Evolutionary conservation across 2,797 vertebrate species (phyloP).

Genomic region (Caiman crocodilus): DNA sequence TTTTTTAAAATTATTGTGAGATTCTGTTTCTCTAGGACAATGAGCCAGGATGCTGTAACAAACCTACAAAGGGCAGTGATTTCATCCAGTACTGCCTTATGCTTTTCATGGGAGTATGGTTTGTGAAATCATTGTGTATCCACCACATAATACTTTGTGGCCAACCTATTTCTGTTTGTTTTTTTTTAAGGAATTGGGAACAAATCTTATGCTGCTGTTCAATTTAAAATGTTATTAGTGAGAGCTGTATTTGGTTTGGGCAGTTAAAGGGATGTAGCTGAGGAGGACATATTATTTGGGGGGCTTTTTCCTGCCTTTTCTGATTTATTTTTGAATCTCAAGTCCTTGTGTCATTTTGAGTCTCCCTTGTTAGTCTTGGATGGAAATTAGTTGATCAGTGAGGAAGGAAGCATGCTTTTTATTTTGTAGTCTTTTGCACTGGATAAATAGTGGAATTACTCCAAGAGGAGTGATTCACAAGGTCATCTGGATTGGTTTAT

Average conservation of each 20-base stretch:
- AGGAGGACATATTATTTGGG: not conserved
- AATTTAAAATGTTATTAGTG: not conserved
- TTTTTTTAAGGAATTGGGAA: not conserved
- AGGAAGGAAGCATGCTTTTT: not conserved
- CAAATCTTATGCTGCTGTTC: not conserved
- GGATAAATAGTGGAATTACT: not conserved
- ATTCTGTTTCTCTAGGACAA: not conserved
- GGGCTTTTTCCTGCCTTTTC: not conserved
- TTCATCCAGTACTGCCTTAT: not conserved
- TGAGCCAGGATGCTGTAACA: not conserved
- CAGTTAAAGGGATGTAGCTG: not conserved
- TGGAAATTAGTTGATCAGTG: not conserved
- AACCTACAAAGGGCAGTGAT: not conserved
- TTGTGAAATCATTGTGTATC: accelerated
- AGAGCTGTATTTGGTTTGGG: not conserved
- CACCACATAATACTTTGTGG: not conserved
- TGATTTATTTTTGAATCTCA: not conserved
- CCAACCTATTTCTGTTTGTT: not conserved
- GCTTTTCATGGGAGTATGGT: not conserved
- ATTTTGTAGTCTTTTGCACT: not conserved
- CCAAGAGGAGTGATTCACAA: not conserved
- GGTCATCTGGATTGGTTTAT: not conserved
- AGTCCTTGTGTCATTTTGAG: too few relatives aligned
- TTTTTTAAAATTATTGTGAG: not conserved
- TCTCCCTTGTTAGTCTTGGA: too few relatives aligned